phyloP scores from a whole-genome alignment of 2,113 vertebrate genomes.

The Lampris megalopsis region DNA sequence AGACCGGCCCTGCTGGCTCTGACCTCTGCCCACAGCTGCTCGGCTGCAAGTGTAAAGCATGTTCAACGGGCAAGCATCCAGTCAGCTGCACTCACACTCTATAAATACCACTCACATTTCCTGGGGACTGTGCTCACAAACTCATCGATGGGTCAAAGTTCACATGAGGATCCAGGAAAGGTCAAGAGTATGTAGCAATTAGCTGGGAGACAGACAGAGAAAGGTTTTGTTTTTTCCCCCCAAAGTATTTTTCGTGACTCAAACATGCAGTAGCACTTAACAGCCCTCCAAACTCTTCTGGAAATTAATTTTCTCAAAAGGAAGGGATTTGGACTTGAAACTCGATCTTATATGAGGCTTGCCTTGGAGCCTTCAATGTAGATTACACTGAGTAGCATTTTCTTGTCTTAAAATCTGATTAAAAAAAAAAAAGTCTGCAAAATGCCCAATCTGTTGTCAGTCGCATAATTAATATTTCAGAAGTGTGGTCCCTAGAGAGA shows the following conservation, averaged over 20 bases:
- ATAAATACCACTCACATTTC: constrained; percentile 63
- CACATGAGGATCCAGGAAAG: constrained; percentile 35
- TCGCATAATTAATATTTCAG: background rate
- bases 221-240: background rate
- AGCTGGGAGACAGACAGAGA: constrained; percentile 4
- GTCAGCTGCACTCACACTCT: constrained; percentile 59
- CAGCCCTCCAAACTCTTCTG: background rate
- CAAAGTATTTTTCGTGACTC: background rate
- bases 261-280: constrained; percentile 1
- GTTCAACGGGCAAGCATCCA: constrained; percentile 38
- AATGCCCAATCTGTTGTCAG: background rate
- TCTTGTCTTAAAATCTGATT: constrained; percentile 14
- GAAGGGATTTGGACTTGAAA: background rate
- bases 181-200: constrained; percentile 16
- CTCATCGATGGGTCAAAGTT: constrained; percentile 42
- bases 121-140: constrained; percentile 48
- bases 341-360: background rate
- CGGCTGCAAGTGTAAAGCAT: constrained; percentile 36
- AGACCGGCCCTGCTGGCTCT: constrained; percentile 35
- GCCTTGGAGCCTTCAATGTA: constrained; percentile 25
- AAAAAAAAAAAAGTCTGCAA: constrained; percentile 24
- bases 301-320: background rate
- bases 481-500: constrained; percentile 23
- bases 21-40: constrained; percentile 59
- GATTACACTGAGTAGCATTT: constrained; percentile 37